Evolutionary conservation across 2,113 vertebrate species (phyloP).

Genomic region (Chelonoidis abingdonii): DNA sequence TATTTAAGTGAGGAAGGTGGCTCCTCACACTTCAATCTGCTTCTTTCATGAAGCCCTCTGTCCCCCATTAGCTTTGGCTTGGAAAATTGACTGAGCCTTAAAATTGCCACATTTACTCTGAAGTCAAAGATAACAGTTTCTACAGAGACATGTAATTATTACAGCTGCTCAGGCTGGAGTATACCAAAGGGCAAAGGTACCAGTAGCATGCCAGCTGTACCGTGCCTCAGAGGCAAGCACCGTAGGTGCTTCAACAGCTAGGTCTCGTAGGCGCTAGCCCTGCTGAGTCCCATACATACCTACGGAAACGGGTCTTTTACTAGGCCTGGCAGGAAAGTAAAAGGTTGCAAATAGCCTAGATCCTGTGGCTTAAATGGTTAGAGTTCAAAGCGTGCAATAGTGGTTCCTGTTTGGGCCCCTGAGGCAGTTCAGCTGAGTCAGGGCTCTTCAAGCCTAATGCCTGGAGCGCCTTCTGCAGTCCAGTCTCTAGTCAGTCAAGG

Average conservation of each 20-base stretch:
- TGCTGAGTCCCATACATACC: background rate
- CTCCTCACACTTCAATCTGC: background rate
- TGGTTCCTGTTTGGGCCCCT: background rate
- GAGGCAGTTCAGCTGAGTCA: background rate
- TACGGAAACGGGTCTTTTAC: background rate
- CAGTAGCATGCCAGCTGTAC: background rate
- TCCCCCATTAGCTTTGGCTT: constrained; percentile 32
- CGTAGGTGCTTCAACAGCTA: background rate
- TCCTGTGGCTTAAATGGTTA: background rate
- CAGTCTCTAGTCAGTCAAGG: background rate
- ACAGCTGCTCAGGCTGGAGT: background rate
- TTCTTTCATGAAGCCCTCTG: background rate
- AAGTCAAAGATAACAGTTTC: background rate
- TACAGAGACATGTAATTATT: background rate
- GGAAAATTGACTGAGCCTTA: constrained; percentile 5
- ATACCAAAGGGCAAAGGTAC: background rate
- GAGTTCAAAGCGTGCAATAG: background rate
- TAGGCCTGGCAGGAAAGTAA: background rate
- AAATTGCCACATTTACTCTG: constrained; percentile 26
- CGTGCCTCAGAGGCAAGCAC: background rate
- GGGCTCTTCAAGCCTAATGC: background rate
- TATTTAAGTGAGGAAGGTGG: background rate
- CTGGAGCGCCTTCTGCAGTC: background rate
- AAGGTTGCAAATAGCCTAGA: background rate
- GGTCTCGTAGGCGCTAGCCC: background rate